These are phyloP conservation scores for Petroica traversi DNA, from an alignment of 2,113 vertebrate species.

Conservation along the genomic window DNA sequence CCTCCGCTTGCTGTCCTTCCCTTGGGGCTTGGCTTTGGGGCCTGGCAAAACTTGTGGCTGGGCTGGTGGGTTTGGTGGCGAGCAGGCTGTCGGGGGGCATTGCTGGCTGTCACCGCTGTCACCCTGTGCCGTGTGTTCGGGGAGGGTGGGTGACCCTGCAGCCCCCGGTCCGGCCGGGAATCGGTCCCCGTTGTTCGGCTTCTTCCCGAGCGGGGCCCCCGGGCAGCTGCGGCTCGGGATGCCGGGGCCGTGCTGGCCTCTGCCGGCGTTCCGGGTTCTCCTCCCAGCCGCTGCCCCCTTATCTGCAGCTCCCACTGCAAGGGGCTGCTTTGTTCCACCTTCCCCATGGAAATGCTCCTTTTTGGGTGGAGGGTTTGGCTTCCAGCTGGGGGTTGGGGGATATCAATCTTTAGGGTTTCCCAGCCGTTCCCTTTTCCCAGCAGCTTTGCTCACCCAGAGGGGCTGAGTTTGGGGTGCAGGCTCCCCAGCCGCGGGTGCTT, in stretches of 20 bases:
- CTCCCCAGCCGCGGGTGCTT: neutral
- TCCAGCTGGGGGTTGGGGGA: rapidly evolving
- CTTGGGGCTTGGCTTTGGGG: neutral
- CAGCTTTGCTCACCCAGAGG: neutral
- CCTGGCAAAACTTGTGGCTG: rapidly evolving
- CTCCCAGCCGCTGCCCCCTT: rapidly evolving
- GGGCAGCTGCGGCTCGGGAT: neutral
- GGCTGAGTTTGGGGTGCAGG: neutral
- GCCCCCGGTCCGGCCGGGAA: rapidly evolving
- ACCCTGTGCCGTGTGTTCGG: rapidly evolving
- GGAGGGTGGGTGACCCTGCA: rapidly evolving
- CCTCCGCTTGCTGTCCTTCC: neutral
- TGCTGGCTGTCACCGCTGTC: neutral
- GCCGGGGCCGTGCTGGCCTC: neutral
- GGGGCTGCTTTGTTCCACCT: neutral
- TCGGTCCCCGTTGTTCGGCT: rapidly evolving
- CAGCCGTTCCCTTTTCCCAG: neutral
- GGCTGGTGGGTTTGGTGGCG: neutral
- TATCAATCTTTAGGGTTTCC: neutral
- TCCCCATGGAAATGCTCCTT: neutral
- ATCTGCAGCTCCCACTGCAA: rapidly evolving
- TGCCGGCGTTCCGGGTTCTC: rapidly evolving
- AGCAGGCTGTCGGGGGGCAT: rapidly evolving
- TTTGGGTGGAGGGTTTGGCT: neutral
- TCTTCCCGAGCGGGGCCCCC: rapidly evolving